Evolutionary conservation across 2,888 invertebrate genomes (phyloP).

Genomic region (Agriopis leucophaearia): DNA sequence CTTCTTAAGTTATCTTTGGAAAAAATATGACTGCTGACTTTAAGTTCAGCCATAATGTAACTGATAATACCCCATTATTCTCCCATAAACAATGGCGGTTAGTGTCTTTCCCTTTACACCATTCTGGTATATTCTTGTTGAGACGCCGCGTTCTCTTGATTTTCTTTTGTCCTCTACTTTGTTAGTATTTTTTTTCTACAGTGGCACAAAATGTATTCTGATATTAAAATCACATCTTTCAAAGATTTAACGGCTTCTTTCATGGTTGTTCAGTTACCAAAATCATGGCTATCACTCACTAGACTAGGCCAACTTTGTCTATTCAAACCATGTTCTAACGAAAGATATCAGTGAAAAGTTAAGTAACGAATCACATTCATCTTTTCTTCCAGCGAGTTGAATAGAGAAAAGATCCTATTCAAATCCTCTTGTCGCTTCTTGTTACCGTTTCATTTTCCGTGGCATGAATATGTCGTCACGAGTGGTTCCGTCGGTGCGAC

Average conservation of each 20-base stretch:
- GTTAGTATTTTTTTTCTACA: constrained; percentile 1
- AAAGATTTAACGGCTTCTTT: not conserved
- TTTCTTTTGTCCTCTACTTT: constrained; percentile 15
- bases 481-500: constrained; percentile 19
- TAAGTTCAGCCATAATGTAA: constrained; percentile 12
- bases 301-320: not conserved
- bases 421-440: constrained; percentile 41
- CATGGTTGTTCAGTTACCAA: not conserved
- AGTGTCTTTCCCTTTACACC: constrained; percentile 15
- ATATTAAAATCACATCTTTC: not conserved
- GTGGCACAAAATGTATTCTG: not conserved
- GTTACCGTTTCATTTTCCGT: constrained; percentile 39
- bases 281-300: too few species aligned
- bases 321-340: not conserved
- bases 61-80: constrained; percentile 24
- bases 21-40: constrained; percentile 4
- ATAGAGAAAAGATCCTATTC: constrained; percentile 38
- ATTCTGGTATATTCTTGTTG: constrained; percentile 21
- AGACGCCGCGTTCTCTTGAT: constrained; percentile 1
- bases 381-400: constrained; percentile 9
- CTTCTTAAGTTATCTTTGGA: not conserved
- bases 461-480: constrained; percentile 40
- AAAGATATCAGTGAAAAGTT: constrained; percentile 11
- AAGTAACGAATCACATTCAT: constrained; percentile 31
- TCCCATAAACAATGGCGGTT: constrained; percentile 19